Percentiles rank a stretch among this genome's conserved stretches.
Evolutionary conservation across 2,888 invertebrate genomes (phyloP).

Genomic region (Platynereis dumerilii): DNA sequence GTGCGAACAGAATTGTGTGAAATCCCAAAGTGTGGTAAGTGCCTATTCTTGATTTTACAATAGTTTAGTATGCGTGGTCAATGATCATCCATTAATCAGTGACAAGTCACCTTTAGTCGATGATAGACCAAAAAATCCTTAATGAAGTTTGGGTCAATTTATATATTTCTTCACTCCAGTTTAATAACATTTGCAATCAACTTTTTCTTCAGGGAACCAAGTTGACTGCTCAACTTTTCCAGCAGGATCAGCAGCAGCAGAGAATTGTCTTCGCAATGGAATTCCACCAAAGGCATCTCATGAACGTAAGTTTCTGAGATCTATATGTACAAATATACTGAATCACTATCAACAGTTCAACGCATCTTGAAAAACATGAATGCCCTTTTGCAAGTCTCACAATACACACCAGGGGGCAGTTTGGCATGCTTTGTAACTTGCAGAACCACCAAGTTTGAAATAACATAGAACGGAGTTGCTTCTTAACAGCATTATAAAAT

Average conservation of each 20-base stretch:
- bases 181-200: not conserved
- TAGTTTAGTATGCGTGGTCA: too few relatives aligned
- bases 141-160: too few relatives aligned
- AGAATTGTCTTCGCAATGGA: constrained; percentile 79
- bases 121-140: too few relatives aligned
- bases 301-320: constrained; percentile 9
- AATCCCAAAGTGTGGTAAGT: constrained; percentile 81
- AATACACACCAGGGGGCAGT: not conserved
- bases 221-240: constrained; percentile 78
- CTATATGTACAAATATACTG: not conserved
- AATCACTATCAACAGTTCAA: too few relatives aligned
- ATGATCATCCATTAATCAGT: too few relatives aligned
- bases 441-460: too few relatives aligned
- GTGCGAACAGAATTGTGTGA: constrained; percentile 82
- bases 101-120: too few relatives aligned
- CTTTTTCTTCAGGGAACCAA: constrained; percentile 42
- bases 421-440: too few relatives aligned
- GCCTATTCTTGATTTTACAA: too few relatives aligned
- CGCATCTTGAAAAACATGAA: too few relatives aligned
- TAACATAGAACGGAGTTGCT: too few relatives aligned
- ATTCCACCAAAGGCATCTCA: constrained; percentile 64
- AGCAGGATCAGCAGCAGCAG: constrained; percentile 68
- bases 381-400: not conserved
- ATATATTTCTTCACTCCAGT: not conserved
- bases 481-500: too few relatives aligned